A percentile compares a stretch with the other conserved stretches of the same genome.
Conservation (phyloP, 1,140 invertebrate genomes). For the Cheumatopsyche charites region DNA sequence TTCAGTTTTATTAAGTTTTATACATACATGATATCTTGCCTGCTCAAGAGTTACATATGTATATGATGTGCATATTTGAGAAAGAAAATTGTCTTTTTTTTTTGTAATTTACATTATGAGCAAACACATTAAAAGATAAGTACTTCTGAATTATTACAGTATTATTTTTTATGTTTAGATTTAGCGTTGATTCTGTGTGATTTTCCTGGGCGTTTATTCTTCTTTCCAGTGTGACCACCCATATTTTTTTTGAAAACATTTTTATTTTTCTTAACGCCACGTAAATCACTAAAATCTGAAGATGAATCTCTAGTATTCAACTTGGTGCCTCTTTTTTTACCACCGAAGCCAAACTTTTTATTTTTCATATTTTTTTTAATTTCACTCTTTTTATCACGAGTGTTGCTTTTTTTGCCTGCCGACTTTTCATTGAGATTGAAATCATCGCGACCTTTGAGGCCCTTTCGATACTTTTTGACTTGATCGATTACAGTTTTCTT, state of each 20-base stretch:
- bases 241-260: constrained; percentile 50
- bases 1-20: too few relatives aligned
- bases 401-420: constrained; percentile 59
- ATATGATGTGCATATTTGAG: too few relatives aligned
- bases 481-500: constrained; percentile 83
- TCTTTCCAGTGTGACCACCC: constrained; percentile 49
- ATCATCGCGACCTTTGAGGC: constrained; percentile 76
- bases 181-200: constrained; percentile 67
- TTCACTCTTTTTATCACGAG: constrained; percentile 58
- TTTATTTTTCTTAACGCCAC: constrained; percentile 52
- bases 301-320: constrained; percentile 84
- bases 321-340: constrained; percentile 91
- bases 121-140: too few relatives aligned
- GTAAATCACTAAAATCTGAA: constrained; percentile 68
- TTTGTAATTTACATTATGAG: background rate
- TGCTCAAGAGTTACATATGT: too few relatives aligned
- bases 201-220: constrained; percentile 65
- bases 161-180: constrained; percentile 51
- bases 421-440: constrained; percentile 62
- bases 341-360: constrained; percentile 63
- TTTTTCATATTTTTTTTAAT: constrained; percentile 59
- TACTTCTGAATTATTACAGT: background rate
- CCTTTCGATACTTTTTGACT: constrained; percentile 85
- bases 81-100: too few relatives aligned
- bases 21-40: too few relatives aligned